Evolutionary conservation across 2,888 invertebrate genomes (phyloP).

Genomic region (Perdita meconis): DNA sequence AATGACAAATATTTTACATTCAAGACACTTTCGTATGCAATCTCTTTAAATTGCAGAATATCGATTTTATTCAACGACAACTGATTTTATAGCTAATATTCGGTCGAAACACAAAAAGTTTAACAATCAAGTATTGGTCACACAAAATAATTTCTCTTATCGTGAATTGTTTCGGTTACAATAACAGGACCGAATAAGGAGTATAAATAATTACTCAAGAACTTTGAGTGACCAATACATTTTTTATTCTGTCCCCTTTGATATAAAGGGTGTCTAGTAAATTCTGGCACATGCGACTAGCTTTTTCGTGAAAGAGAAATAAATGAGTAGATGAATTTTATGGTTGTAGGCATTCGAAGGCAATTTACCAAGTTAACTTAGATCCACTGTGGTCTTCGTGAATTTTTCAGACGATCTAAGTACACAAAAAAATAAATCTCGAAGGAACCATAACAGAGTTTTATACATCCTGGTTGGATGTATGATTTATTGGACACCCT

Average conservation of each 20-base stretch:
- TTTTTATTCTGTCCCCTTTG: slow-evolving; percentile 1
- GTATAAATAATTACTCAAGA: neutral
- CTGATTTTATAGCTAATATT: neutral
- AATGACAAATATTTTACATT: slow-evolving; percentile 24
- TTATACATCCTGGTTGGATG: neutral
- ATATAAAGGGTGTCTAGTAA: neutral
- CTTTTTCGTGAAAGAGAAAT: neutral
- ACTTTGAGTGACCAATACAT: slow-evolving; percentile 1
- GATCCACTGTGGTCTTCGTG: too few species aligned
- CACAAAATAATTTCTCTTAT: neutral
- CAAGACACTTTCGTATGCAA: slow-evolving; percentile 30
- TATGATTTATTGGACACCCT: too few species aligned
- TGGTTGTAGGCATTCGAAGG: too few species aligned
- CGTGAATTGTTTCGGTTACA: neutral
- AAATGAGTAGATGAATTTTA: neutral
- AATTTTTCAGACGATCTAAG: too few species aligned
- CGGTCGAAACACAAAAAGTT: neutral
- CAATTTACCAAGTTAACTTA: too few species aligned
- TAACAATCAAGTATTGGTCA: neutral
- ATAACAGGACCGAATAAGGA: neutral
- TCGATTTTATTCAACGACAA: neutral
- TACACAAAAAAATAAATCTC: neutral
- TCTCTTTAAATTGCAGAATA: slow-evolving; percentile 7
- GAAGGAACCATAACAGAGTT: neutral
- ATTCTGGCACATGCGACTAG: neutral